These are phyloP conservation scores for Camptogramma bilineatum DNA, from an alignment of 2,888 invertebrate genomes.

Conservation along the genomic window DNA sequence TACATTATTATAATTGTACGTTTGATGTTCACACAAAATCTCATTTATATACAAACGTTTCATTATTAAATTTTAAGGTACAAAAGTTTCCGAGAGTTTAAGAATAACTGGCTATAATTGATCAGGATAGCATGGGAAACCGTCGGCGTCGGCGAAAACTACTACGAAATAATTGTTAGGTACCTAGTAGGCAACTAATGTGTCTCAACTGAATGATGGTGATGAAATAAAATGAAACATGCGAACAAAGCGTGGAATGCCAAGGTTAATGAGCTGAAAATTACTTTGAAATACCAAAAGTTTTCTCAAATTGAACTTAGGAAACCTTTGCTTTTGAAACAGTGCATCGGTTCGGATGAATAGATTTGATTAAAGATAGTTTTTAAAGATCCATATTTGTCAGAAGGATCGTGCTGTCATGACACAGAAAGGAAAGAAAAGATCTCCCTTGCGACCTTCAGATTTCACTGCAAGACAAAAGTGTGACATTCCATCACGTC, in stretches of 20 bases:
- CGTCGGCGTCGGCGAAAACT: neutral
- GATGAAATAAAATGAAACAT: conserved; percentile 27
- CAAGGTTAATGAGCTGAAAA: conserved; percentile 36
- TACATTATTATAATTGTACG: too few species aligned
- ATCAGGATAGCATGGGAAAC: too few species aligned
- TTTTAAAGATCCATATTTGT: neutral
- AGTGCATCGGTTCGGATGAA: neutral
- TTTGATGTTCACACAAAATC: neutral
- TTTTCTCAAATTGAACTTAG: too few species aligned
- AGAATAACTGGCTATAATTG: neutral
- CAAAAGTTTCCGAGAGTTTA: neutral
- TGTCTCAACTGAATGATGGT: conserved; percentile 36
- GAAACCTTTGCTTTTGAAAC: neutral
- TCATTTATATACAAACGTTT: neutral
- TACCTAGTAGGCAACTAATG: conserved; percentile 13
- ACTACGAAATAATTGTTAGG: neutral
- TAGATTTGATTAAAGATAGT: neutral
- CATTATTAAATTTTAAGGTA: too few species aligned
- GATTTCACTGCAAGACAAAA: conserved; percentile 75
- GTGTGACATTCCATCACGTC: conserved; percentile 79
- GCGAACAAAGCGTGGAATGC: conserved; percentile 35
- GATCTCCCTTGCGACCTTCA: conserved; percentile 74
- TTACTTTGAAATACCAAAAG: conserved; percentile 3
- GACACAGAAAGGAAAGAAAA: conserved; percentile 50
- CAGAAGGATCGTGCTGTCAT: neutral